Conservation (phyloP, 2,888 invertebrate genomes). For the Ophioninae sp. region DNA sequence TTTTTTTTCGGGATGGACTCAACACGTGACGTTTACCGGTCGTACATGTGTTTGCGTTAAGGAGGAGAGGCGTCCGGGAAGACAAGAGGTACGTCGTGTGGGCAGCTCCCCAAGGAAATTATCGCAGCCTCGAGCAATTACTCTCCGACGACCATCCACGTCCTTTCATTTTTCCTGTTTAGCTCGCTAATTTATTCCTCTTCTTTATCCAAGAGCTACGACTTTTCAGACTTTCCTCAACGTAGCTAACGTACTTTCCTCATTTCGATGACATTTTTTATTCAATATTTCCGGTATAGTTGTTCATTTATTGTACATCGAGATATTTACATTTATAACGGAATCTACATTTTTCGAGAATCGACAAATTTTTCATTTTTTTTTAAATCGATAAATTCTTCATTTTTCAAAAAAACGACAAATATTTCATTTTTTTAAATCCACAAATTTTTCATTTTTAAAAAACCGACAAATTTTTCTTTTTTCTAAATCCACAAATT, state of each 20-base stretch:
- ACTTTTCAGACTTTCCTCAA: constrained; percentile 30
- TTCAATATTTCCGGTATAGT: constrained; percentile 1
- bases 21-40: constrained; percentile 22
- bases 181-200: constrained; percentile 44
- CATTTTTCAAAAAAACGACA: no score
- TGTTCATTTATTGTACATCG: no score
- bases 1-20: no score
- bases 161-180: constrained; percentile 44
- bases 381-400: no score
- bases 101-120: constrained; percentile 62
- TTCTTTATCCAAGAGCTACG: constrained; percentile 15
- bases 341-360: no score
- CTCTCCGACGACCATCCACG: constrained; percentile 56
- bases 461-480: no score
- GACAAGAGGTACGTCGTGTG: constrained; percentile 58
- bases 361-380: no score
- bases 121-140: constrained; percentile 60
- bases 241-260: neutral
- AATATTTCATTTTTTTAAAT: no score
- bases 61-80: constrained; percentile 26
- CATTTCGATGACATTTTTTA: neutral
- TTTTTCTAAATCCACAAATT: no score
- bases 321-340: no score
- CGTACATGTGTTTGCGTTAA: constrained; percentile 33
- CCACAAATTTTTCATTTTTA: no score